Base-by-base conservation (phyloP, 2,888 invertebrate species). In the Scaptomyza polygonia region DNA sequence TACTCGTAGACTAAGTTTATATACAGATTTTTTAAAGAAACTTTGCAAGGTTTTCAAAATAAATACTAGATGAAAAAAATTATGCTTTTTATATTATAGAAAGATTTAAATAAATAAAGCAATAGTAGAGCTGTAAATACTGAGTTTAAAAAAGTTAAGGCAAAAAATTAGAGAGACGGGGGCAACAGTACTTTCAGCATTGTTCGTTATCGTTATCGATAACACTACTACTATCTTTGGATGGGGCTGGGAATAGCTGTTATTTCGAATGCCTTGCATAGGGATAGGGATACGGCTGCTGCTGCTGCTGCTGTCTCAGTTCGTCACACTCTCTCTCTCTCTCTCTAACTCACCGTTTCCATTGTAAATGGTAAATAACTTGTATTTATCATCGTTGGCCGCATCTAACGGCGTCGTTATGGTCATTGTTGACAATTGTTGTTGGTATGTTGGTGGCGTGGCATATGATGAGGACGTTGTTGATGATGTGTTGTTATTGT, bases 311-410 rank as follows among this genome's bases (percentile, higher is more conserved):
- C 34, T 49, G 55, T 18, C 29, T 40, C 43, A 34, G 29, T 49
- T 61, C 7, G 56, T 54, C 88, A 91, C 92, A 92, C 91, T n/a
- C n/a, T n/a, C n/a, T n/a, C n/a, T n/a, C n/a, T n/a, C n/a, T n/a
- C n/a, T n/a, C n/a, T n/a, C n/a, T n/a, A n/a, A 92, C 92, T 92
- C 91, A 92, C 92, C 92, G 89, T 91, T 92, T 90, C 91, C 91
- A 86, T 83, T 83, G 67, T 87, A 92, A 84, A 92, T 91, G 77
- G 92, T 92, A 90, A 89, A 92, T 85, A 92, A 86, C 86, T 90
- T 90, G 84, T 89, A 90, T 89, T 91, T 91, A 88, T 92, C 91
- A 89, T 91, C 92, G 86, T 86, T 78, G 53, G 72, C 75, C 70
- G 65, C 66, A 66, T 86, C 85, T 62, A 84, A 68, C 58, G 84